Evolutionary conservation across 2,797 vertebrate species (phyloP).

Genomic region (Coranthus polyacanthus): DNA sequence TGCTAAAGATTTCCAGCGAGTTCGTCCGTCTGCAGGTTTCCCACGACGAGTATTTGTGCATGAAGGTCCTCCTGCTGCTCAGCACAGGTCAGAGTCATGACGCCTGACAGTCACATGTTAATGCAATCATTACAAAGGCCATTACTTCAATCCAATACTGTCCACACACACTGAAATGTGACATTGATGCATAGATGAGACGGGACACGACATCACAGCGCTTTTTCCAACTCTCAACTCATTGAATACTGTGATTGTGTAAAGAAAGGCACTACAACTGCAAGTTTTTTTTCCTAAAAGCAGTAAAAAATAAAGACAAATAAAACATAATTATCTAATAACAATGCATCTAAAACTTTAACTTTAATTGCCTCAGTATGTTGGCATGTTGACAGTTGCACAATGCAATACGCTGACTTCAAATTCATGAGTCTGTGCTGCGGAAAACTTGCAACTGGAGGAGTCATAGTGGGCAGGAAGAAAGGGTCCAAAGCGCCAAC

Average conservation of each 20-base stretch:
- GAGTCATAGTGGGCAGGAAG: no score
- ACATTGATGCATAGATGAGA: slow-evolving; percentile 18
- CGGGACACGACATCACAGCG: not conserved
- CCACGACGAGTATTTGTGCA: slow-evolving; percentile 98
- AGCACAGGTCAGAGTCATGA: slow-evolving; percentile 89
- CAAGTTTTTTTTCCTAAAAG: not conserved
- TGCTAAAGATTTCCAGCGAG: slow-evolving; percentile 94
- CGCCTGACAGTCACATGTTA: not conserved
- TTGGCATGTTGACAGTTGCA: no score
- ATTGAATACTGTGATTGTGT: not conserved
- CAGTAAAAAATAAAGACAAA: slow-evolving; percentile 16
- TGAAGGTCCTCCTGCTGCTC: slow-evolving; percentile 97
- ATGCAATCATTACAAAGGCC: not conserved
- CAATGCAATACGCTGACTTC: no score
- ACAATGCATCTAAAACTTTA: no score
- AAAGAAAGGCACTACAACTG: not conserved
- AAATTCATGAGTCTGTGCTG: no score
- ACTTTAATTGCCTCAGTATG: not conserved
- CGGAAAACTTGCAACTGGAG: no score
- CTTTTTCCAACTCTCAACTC: slow-evolving; percentile 2
- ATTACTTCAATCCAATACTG: slow-evolving; percentile 19
- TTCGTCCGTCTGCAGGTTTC: slow-evolving; percentile 96
- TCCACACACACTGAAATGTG: not conserved
- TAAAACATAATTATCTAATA: slow-evolving; percentile 1
- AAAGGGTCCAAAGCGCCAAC: no score